These are phyloP conservation scores for Cololabis saira DNA, from an alignment of 2,113 vertebrate species.

Conservation along the genomic window DNA sequence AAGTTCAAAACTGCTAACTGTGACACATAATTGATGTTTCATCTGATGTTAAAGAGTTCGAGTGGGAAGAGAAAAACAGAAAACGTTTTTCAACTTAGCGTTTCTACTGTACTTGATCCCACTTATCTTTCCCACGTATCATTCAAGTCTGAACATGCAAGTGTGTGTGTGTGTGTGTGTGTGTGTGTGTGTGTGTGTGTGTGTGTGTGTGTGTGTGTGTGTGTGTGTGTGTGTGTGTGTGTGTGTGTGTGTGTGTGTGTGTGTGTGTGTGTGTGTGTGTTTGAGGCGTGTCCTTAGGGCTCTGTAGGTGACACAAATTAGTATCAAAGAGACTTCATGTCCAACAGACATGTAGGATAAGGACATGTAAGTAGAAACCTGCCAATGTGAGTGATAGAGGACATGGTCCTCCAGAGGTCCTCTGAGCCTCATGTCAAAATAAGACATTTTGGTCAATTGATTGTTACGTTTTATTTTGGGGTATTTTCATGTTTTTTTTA, in stretches of 20 bases:
- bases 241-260: constrained; percentile 22
- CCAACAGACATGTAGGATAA: constrained; percentile 43
- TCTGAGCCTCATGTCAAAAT: neutral
- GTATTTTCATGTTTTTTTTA: too few relatives aligned
- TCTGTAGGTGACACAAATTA: constrained; percentile 59
- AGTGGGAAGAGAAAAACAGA: neutral
- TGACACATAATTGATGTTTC: too few relatives aligned
- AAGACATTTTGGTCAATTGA: too few relatives aligned
- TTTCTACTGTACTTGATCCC: constrained; percentile 26
- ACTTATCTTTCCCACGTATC: constrained; percentile 30
- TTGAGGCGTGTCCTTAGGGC: constrained; percentile 50
- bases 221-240: constrained; percentile 17
- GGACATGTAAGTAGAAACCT: constrained; percentile 61
- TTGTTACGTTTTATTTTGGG: too few relatives aligned
- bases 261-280: constrained; percentile 15
- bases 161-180: constrained; percentile 10
- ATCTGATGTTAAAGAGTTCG: neutral
- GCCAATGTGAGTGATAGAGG: constrained; percentile 33
- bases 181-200: constrained; percentile 19
- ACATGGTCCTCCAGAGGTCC: constrained; percentile 41
- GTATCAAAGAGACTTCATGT: constrained; percentile 64
- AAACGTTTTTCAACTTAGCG: constrained; percentile 12
- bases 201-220: constrained; percentile 22
- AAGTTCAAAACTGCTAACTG: too few relatives aligned
- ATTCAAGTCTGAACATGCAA: constrained; percentile 50